Evolutionary conservation across 35 echinoderm and acorn worm species (phyloP).

Genomic region (Anneissia japonica): DNA sequence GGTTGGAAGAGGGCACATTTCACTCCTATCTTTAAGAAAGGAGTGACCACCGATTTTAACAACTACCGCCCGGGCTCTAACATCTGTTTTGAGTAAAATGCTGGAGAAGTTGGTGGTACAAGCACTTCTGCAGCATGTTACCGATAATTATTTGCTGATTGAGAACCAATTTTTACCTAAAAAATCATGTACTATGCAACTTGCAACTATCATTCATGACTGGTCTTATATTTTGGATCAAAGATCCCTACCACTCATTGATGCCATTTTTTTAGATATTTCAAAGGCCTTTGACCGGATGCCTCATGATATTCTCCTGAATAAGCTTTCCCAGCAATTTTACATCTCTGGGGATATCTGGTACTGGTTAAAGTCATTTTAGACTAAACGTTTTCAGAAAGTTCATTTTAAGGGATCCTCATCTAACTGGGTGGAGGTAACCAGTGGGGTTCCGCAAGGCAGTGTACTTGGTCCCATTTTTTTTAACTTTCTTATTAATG

Average conservation of each 20-base stretch:
- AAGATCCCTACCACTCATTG: not conserved
- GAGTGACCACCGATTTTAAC: not conserved
- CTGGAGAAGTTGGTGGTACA: not conserved
- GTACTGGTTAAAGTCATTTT: slow-evolving; percentile 36
- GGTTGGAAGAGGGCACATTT: slow-evolving; percentile 9
- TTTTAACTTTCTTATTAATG: too few relatives aligned
- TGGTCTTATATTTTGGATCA: not conserved
- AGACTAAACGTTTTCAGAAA: not conserved
- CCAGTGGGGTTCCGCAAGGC: not conserved
- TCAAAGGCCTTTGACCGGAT: slow-evolving; percentile 29
- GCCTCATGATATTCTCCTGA: slow-evolving; percentile 17
- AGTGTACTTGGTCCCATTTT: too few relatives aligned
- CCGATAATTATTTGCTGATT: not conserved
- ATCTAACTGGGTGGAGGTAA: not conserved
- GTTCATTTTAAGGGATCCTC: not conserved
- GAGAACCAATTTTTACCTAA: slow-evolving; percentile 19
- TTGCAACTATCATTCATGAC: not conserved
- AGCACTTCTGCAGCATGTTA: not conserved
- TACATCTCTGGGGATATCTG: slow-evolving; percentile 30
- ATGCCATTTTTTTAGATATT: slow-evolving; percentile 4
- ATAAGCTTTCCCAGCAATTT: slow-evolving; percentile 31
- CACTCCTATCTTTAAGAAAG: slow-evolving; percentile 19
- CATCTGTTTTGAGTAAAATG: slow-evolving; percentile 11
- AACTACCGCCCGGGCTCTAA: slow-evolving; percentile 9
- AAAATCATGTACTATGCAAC: not conserved